These are phyloP conservation scores for Synaphobranchus kaupii DNA, from an alignment of 2,797 vertebrate genomes.

Conservation along the genomic window DNA sequence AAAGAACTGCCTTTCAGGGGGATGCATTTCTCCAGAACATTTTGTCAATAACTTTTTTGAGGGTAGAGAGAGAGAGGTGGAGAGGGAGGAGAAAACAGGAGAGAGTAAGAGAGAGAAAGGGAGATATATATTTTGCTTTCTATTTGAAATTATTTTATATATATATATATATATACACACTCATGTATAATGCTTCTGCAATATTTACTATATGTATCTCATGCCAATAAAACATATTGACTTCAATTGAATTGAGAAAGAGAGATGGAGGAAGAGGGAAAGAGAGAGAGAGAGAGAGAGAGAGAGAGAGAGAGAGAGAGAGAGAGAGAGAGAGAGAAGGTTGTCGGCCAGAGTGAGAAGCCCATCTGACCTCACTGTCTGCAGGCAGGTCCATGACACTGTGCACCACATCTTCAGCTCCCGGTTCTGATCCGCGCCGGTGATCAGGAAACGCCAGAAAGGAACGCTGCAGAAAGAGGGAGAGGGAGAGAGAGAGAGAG, in stretches of 20 bases:
- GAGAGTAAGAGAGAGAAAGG: not conserved
- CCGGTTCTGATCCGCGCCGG: constrained; percentile 94
- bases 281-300: not conserved
- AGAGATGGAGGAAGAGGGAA: not conserved
- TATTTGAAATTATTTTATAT: too few relatives aligned
- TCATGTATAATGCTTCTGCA: too few relatives aligned
- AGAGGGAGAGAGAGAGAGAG: not conserved
- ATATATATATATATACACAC: too few relatives aligned
- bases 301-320: not conserved
- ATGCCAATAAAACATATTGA: too few relatives aligned
- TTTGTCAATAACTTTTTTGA: not conserved
- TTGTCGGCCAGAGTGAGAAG: not conserved
- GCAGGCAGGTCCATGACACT: constrained; percentile 95
- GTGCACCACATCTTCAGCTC: constrained; percentile 99
- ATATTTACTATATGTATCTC: too few relatives aligned
- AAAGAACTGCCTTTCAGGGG: not conserved
- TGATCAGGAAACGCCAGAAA: constrained; percentile 97
- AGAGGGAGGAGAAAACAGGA: not conserved
- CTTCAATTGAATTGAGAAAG: too few relatives aligned
- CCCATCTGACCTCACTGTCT: constrained; percentile 83
- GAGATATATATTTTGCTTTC: too few relatives aligned
- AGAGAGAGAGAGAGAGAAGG: not conserved
- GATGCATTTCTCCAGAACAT: not conserved
- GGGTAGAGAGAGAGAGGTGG: not conserved
- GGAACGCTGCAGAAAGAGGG: constrained; percentile 78